Percentiles rank a stretch among this genome's conserved stretches.
Conservation (phyloP, 2,797 vertebrate species). For the Squalus acanthias region DNA sequence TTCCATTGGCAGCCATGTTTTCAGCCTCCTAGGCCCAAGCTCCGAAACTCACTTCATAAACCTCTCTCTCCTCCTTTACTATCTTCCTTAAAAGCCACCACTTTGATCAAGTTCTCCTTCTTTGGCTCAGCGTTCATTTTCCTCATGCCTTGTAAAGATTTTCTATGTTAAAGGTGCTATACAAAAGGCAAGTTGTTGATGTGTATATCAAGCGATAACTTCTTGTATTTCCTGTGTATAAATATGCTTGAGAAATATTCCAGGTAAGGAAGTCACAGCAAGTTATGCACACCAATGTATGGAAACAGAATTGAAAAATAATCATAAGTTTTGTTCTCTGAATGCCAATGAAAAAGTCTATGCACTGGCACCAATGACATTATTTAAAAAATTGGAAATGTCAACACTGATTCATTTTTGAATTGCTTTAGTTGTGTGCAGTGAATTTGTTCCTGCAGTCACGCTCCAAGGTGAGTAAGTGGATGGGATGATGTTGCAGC, state of each 20-base stretch:
- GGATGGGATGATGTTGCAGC: not conserved
- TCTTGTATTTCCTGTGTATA: not conserved
- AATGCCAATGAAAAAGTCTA: constrained; percentile 10
- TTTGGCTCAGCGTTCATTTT: not conserved
- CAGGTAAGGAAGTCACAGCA: not conserved
- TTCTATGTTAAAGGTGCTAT: not conserved
- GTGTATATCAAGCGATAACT: not conserved
- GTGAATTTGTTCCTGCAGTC: constrained; percentile 6
- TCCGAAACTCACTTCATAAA: not conserved
- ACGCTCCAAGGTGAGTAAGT: not conserved
- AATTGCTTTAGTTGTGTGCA: not conserved
- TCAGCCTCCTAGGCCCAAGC: not conserved
- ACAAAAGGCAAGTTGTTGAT: not conserved
- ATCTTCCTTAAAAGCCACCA: not conserved
- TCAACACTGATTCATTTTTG: constrained; percentile 5
- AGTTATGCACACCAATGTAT: not conserved
- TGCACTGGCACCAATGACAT: not conserved
- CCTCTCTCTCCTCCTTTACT: not conserved
- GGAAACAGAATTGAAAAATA: not conserved
- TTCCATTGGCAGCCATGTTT: not conserved
- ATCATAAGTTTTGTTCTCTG: not conserved
- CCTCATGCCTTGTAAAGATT: not conserved
- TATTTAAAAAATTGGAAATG: not conserved
- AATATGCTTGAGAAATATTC: not conserved
- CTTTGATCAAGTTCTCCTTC: not conserved